Evolutionary conservation across 1,140 invertebrate species (phyloP).

Genomic region (Homalodisca vitripennis): DNA sequence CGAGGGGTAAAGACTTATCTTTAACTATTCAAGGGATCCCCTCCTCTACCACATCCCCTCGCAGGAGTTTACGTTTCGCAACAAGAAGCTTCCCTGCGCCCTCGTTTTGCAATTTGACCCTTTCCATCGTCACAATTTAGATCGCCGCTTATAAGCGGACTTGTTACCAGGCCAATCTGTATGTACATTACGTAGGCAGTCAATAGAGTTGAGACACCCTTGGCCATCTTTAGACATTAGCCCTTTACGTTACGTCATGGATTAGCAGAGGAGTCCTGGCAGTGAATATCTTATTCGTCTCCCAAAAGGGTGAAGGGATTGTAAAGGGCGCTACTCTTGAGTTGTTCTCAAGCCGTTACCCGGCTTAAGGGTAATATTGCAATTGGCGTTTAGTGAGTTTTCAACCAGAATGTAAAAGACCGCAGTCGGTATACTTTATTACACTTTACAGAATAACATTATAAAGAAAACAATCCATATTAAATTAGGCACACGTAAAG

Average conservation of each 20-base stretch:
- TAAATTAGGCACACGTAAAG: too few species aligned
- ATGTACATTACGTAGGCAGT: neutral
- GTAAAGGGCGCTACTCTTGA: neutral
- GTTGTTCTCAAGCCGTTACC: neutral
- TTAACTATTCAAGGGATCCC: neutral
- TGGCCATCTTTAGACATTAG: neutral
- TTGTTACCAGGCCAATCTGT: neutral
- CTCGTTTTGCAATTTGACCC: neutral
- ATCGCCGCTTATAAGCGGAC: neutral
- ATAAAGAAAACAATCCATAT: too few species aligned
- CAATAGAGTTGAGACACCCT: neutral
- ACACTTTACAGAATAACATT: too few species aligned
- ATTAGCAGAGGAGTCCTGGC: too few species aligned
- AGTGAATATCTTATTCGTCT: too few species aligned
- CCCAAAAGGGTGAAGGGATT: neutral
- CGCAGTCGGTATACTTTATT: too few species aligned
- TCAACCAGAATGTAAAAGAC: too few species aligned
- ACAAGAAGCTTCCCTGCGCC: too few species aligned
- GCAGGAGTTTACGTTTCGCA: neutral
- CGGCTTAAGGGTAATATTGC: neutral
- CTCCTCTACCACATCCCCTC: neutral
- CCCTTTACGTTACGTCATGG: neutral
- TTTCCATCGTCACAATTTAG: neutral
- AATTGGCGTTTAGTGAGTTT: neutral
- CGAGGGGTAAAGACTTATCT: neutral